Evolutionary conservation across 1,140 invertebrate genomes (phyloP).

Genomic region (Myzus persicae): DNA sequence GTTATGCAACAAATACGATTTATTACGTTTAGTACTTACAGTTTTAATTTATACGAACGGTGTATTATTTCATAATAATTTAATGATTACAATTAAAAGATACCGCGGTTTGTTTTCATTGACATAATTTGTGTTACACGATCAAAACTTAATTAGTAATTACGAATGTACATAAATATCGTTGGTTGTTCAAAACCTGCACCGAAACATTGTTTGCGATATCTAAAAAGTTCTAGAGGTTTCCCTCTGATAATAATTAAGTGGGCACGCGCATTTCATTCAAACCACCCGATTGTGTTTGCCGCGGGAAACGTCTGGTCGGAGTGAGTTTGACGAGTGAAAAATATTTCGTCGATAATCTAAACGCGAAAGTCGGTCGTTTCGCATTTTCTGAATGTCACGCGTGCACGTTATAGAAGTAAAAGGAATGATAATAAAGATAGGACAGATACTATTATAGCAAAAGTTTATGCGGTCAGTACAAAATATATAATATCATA

Average conservation of each 20-base stretch:
- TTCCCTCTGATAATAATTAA: not conserved
- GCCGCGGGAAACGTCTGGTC: not conserved
- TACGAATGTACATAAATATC: not conserved
- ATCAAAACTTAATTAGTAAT: not conserved
- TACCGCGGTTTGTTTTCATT: not conserved
- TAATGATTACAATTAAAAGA: not conserved
- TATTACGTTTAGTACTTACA: not conserved
- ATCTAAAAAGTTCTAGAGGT: not conserved
- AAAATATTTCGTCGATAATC: not conserved
- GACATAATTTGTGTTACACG: not conserved
- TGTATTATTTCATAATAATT: not conserved
- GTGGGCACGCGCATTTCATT: not conserved
- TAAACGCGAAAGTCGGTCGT: not conserved
- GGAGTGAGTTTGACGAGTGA: not conserved
- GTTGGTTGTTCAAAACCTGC: not conserved
- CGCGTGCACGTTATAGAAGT: not conserved
- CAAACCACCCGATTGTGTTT: not conserved
- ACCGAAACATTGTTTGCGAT: not conserved
- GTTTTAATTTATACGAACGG: not conserved
- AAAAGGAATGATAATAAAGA: constrained; percentile 36
- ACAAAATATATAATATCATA: not conserved
- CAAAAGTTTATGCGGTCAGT: constrained; percentile 35
- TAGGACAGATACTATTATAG: not conserved
- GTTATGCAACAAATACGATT: not conserved
- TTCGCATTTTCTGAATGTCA: not conserved